These are phyloP conservation scores for Diorhabda sublineata DNA, from an alignment of 1,140 invertebrate species.

Conservation along the genomic window DNA sequence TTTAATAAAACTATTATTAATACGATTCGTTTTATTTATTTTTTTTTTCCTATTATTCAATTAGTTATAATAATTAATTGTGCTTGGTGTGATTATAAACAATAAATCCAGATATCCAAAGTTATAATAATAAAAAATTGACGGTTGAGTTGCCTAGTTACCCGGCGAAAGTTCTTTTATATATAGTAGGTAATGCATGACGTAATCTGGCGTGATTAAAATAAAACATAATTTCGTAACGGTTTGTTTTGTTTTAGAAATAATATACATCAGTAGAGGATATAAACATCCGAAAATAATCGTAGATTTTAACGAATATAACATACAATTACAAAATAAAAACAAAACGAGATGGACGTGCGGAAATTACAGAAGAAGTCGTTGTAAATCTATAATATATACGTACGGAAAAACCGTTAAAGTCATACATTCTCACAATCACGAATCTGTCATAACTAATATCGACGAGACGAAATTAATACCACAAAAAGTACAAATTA, in stretches of 20 bases:
- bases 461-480: conserved; percentile 4
- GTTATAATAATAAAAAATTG: too few relatives aligned
- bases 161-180: too few relatives aligned
- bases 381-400: conserved; percentile 15
- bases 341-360: conserved; percentile 22
- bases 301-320: conserved; percentile 14
- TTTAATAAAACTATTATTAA: too few relatives aligned
- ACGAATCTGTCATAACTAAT: conserved; percentile 5
- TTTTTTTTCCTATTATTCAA: too few relatives aligned
- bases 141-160: too few relatives aligned
- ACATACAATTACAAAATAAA: conserved; percentile 8
- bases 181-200: too few relatives aligned
- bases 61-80: too few relatives aligned
- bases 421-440: conserved; percentile 15
- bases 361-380: conserved; percentile 5
- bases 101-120: too few relatives aligned
- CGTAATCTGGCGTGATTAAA: too few relatives aligned
- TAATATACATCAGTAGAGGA: conserved; percentile 18
- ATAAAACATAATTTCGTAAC: too few relatives aligned
- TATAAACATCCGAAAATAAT: conserved; percentile 25
- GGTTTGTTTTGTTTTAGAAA: conserved; percentile 16
- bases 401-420: conserved; percentile 18
- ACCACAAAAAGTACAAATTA: conserved; percentile 8
- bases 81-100: too few relatives aligned
- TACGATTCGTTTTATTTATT: too few relatives aligned